A percentile compares a stretch with the other conserved stretches of the same genome.
Conservation (phyloP, 2,888 invertebrate genomes). For the Parasteatoda lunata region DNA sequence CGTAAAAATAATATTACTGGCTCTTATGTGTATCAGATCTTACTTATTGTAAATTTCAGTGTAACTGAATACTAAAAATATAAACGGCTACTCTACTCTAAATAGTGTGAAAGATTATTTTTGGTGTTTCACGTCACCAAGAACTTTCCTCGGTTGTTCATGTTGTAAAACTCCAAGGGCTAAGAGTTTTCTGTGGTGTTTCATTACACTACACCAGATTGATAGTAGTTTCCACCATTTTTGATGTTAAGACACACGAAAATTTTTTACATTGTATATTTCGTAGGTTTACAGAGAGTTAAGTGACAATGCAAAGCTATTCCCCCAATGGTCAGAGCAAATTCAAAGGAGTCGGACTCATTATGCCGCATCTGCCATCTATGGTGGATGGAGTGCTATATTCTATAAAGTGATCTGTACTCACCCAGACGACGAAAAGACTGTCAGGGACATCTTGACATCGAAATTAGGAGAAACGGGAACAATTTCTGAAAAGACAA, state of each 20-base stretch:
- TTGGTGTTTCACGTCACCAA: too few species aligned
- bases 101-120: too few species aligned
- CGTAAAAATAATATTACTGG: too few species aligned
- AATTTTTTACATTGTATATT: too few species aligned
- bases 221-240: too few species aligned
- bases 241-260: too few species aligned
- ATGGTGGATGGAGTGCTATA: conserved; percentile 30
- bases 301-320: neutral
- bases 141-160: too few species aligned
- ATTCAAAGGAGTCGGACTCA: conserved; percentile 26
- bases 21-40: too few species aligned
- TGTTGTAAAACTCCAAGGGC: neutral
- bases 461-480: conserved; percentile 10
- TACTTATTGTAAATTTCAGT: too few species aligned
- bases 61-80: too few species aligned
- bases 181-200: neutral
- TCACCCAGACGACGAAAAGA: conserved; percentile 12
- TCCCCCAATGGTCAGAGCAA: conserved; percentile 20
- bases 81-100: too few species aligned
- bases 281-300: conserved; percentile 27
- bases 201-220: neutral
- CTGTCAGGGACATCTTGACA: conserved; percentile 17
- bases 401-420: conserved; percentile 30
- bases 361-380: conserved; percentile 8
- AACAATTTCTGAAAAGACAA: neutral